Evolutionary conservation across 2,888 invertebrate genomes (phyloP).

Genomic region (Hofmannophila pseudospretella): DNA sequence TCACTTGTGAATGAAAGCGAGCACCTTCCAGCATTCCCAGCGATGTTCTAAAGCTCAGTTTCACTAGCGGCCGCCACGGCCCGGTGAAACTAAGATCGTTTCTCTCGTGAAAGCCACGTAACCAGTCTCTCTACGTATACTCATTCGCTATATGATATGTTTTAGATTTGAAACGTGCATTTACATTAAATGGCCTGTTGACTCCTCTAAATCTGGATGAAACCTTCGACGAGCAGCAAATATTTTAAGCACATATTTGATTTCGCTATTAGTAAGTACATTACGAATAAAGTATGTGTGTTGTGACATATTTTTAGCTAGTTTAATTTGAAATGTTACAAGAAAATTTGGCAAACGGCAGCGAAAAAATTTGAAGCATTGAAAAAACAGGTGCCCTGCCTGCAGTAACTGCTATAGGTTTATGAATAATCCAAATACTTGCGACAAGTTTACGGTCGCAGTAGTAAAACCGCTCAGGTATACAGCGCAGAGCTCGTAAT

Average conservation of each 20-base stretch:
- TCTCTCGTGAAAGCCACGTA: constrained; percentile 63
- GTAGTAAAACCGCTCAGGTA: constrained; percentile 11
- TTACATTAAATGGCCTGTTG: constrained; percentile 4
- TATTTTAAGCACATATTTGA: not conserved
- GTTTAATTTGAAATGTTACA: not conserved
- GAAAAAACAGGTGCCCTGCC: constrained; percentile 4
- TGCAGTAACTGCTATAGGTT: constrained; percentile 7
- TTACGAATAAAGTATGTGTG: no score
- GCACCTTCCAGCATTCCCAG: not conserved
- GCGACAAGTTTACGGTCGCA: constrained; percentile 12
- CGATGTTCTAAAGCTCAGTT: constrained; percentile 36
- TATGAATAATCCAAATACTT: constrained; percentile 15
- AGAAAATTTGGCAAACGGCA: not conserved
- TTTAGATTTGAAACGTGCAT: constrained; percentile 9
- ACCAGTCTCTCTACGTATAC: constrained; percentile 39
- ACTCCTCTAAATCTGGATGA: not conserved
- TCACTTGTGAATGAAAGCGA: constrained; percentile 2
- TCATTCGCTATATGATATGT: constrained; percentile 10
- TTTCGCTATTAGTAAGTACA: no score
- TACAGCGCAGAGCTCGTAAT: constrained; percentile 35
- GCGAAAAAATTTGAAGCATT: constrained; percentile 4
- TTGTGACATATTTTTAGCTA: not conserved
- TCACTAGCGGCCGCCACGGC: constrained; percentile 49
- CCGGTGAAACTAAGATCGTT: constrained; percentile 53
- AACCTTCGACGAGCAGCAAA: not conserved